Base-by-base conservation (phyloP, 2,797 vertebrate genomes). In the Natrix natrix region DNA sequence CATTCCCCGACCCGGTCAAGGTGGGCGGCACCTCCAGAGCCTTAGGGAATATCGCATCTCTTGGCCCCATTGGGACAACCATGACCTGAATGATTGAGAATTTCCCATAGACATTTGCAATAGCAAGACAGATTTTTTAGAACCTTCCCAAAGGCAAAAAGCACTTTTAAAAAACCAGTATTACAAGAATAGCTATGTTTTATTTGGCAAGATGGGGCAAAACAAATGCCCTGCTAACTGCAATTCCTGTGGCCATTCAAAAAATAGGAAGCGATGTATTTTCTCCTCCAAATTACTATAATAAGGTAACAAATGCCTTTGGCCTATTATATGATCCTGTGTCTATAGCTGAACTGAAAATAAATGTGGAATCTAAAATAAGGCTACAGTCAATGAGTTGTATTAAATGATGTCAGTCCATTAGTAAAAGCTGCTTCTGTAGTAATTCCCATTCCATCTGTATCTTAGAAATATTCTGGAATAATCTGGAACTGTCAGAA, bases 221-320 rank as follows among this genome's bases (percentile, higher is more conserved):
- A 78, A 20, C 74, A 43, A 83, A 83, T 83, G 37, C 20, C 37
- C 37, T 48, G 1, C 37, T 48, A 43, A 83, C 74, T 83, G 22
- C 20, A 83, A 24, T 48, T 48, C 37, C 37, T 83, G 17, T 48
- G 20, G 74, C 37, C 74, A 48, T 83, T 83, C 37, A 24, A 48
- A 37, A 48, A 48, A 11, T 11, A 12, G 37, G 20, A 1, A 83
- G 74, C 24, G 20, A 48, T 63, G 13, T 91, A 37, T 88, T 63
- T 89, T 61, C 96, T 94, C 87, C 24, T 93, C 91, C 60, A 92
- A 78, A 92, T 87, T 83, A 86, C 88, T 94, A 95, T 56, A 97
- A 90, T 94, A 12, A 28, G 89, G 95, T 69, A 32, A 86, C 1
- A 88, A 94, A 57, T 60, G 8, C 3, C 43, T 93, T 37, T 32